Evolutionary conservation across 2,888 invertebrate species (phyloP), one percentile per base, ranked within the genome.

Genomic region (Drosophila pseudotalamancana): DNA sequence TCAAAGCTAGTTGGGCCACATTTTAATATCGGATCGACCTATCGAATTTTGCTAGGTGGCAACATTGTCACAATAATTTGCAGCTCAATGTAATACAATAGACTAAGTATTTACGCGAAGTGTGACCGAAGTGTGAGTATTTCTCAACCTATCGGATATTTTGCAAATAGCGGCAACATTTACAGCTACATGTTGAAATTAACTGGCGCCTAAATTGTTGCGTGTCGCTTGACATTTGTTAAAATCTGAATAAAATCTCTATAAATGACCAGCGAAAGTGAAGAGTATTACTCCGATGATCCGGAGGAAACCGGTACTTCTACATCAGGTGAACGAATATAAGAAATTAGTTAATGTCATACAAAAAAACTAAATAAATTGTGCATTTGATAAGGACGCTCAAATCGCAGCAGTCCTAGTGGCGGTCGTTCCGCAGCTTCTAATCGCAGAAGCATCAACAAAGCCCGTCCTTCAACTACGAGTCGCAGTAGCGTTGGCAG

Each of bases 221-320:
- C 6, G n/a, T 3, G 8, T 8, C 31, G 46, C 35, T 9, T 21
- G 0, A 34, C 23, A 42, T 48, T 55, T 9, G 9, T 11, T 8
- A 1, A 11, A 4, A 18, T 1, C 25, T 1, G 1, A 23, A 35
- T 2, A 14, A 21, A 14, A 23, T 19, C 18, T 31, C 18, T 1
- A 35, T 55, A 18, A 42, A 71, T 74, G 65, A 57, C 54, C 2
- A 80, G 77, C 56, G 72, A 68, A 27, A 68, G 79, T 11, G 72
- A 66, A 2, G 49, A 68, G 12, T 68, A 57, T 29, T 67, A 53
- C 18, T 54, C 45, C 6, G 49, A 70, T 1, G 74, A 70, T n/a
- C n/a, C n/a, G 4, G 70, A 65, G 6, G 66, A 64, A n/a, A 46
- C 40, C 2, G 48, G 42, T 50, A 53, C 42, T n/a, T 42, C 65